Evolutionary conservation across 2,113 vertebrate genomes (phyloP).

Genomic region (Hiodon alosoides): DNA sequence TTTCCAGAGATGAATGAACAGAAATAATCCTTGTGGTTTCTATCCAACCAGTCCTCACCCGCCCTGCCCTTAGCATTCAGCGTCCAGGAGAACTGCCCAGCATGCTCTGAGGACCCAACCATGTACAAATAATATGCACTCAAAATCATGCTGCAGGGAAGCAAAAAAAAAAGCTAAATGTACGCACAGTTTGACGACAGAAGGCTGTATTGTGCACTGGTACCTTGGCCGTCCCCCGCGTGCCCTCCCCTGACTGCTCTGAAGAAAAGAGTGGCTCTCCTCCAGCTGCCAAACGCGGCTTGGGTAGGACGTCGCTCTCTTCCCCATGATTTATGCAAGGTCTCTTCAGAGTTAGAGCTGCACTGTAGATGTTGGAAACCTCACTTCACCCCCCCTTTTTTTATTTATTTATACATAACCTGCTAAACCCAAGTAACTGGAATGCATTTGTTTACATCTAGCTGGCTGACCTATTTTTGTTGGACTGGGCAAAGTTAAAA

Average conservation of each 20-base stretch:
- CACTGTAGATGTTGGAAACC: slow-evolving; percentile 13
- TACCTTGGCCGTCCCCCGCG: slow-evolving; percentile 45
- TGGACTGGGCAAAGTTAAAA: slow-evolving; percentile 42
- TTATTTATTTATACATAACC: slow-evolving; percentile 43
- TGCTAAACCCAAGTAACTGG: slow-evolving; percentile 31
- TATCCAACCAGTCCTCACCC: background rate
- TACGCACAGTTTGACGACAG: slow-evolving; percentile 34
- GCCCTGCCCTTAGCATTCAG: background rate
- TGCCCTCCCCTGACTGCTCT: slow-evolving; percentile 6
- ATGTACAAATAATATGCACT: slow-evolving; percentile 4
- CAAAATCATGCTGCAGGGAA: slow-evolving; percentile 10
- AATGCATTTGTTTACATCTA: slow-evolving; percentile 53
- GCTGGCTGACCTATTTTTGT: slow-evolving; percentile 58
- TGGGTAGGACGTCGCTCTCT: slow-evolving; percentile 3
- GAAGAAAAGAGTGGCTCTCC: background rate
- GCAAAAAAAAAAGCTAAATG: slow-evolving; percentile 3
- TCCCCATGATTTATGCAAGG: slow-evolving; percentile 40
- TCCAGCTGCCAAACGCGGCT: slow-evolving; percentile 2
- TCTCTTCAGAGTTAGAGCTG: slow-evolving; percentile 24
- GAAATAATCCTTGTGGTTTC: slow-evolving; percentile 11
- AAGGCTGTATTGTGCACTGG: slow-evolving; percentile 44
- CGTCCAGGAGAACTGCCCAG: background rate
- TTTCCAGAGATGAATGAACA: slow-evolving; percentile 26
- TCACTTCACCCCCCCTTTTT: background rate
- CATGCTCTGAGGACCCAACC: background rate